Conservation (phyloP, 2,797 vertebrate genomes). For the Bradypodion pumilum region DNA sequence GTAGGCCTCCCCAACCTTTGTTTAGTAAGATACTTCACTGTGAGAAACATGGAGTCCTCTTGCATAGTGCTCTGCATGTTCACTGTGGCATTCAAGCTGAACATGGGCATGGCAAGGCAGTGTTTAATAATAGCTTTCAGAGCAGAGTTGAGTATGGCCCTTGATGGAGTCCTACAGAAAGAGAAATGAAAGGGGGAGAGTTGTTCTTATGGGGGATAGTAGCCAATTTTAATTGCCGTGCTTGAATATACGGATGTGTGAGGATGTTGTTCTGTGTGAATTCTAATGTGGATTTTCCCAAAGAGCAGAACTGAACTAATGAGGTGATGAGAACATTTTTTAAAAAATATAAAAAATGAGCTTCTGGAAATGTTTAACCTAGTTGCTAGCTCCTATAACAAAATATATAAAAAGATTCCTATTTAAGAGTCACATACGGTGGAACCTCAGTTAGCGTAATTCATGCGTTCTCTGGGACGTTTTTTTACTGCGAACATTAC, state of each 20-base stretch:
- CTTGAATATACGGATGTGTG: not conserved
- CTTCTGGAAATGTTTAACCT: too few species aligned
- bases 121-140: not conserved
- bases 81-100: not conserved
- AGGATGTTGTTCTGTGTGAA: not conserved
- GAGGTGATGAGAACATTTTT: not conserved
- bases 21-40: not conserved
- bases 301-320: not conserved
- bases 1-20: constrained; percentile 16
- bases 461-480: too few species aligned
- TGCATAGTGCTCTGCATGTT: not conserved
- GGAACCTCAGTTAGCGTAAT: too few species aligned
- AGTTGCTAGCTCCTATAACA: too few species aligned
- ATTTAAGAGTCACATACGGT: too few species aligned
- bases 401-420: too few species aligned
- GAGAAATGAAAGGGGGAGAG: not conserved
- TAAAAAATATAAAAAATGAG: not conserved
- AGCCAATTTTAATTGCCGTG: not conserved
- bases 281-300: not conserved
- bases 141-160: not conserved
- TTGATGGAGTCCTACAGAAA: not conserved
- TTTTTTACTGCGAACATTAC: too few species aligned
- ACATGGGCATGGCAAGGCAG: not conserved
- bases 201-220: not conserved
- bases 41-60: not conserved